Percentiles rank a stretch among this genome's conserved stretches.
Conservation (phyloP, 2,797 vertebrate species). For the Arrhamphus sclerolepis region DNA sequence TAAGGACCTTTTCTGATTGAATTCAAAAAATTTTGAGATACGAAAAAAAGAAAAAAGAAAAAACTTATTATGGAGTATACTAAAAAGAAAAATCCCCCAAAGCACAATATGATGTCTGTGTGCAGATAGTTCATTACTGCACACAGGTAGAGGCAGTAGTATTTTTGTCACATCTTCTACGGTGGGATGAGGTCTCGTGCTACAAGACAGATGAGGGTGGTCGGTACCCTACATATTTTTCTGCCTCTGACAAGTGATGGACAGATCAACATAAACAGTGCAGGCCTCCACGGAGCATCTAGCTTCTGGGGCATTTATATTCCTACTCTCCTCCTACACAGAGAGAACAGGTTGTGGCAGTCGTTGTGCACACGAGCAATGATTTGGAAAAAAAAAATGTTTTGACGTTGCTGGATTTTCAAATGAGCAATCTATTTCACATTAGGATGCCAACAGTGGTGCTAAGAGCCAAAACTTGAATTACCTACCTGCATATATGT, state of each 20-base stretch:
- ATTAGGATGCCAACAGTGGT: neutral
- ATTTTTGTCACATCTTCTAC: neutral
- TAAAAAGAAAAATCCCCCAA: too few species aligned
- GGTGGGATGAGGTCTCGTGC: neutral
- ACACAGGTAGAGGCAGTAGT: neutral
- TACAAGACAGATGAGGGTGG: neutral
- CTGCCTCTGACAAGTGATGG: conserved; percentile 7
- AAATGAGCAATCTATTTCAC: neutral
- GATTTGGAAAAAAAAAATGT: neutral
- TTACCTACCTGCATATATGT: too few species aligned
- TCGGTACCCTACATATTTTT: conserved; percentile 1
- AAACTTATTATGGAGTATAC: too few species aligned
- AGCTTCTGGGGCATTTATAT: neutral
- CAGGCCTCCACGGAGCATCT: conserved; percentile 4
- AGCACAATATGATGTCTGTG: too few species aligned
- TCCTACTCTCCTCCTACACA: neutral
- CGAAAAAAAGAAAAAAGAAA: too few species aligned
- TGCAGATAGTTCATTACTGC: neutral
- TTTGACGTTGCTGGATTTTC: neutral
- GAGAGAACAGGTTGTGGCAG: neutral
- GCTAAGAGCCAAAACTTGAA: neutral
- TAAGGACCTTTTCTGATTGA: too few species aligned
- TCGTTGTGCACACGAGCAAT: neutral
- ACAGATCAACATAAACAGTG: conserved; percentile 7
- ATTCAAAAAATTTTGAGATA: too few species aligned